These are phyloP conservation scores for Ectemnius cavifrons DNA, from an alignment of 2,888 invertebrate species.

Conservation along the genomic window DNA sequence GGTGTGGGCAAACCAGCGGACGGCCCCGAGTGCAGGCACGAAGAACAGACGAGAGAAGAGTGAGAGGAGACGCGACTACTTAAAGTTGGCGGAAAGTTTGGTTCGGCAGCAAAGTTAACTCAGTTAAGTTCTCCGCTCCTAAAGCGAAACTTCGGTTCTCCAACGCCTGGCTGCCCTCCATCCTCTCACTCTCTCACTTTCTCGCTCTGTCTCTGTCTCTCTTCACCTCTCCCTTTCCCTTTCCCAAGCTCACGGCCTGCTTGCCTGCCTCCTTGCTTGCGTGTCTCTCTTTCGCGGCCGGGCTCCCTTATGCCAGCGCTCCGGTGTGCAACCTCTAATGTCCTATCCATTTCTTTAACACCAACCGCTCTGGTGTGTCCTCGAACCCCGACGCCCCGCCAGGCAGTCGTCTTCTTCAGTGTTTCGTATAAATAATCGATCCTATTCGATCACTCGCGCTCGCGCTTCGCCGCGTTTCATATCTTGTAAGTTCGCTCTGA, in stretches of 20 bases:
- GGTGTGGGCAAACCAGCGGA: conserved; percentile 47
- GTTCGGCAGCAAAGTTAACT: conserved; percentile 78
- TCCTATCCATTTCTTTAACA: conserved; percentile 22
- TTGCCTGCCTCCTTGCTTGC: background rate
- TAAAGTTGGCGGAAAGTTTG: conserved; percentile 77
- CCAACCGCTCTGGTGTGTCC: background rate
- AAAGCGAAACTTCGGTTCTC: conserved; percentile 75
- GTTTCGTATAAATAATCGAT: conserved; percentile 53
- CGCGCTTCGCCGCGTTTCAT: conserved; percentile 13
- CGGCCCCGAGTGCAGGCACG: conserved; percentile 42
- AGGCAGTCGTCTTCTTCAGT: conserved; percentile 45
- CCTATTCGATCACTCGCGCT: conserved; percentile 22
- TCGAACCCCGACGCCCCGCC: background rate
- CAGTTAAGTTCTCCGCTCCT: conserved; percentile 76
- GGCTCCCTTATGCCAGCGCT: background rate
- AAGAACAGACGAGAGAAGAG: conserved; percentile 21
- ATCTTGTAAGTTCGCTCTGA: too few species aligned
- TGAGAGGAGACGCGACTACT: conserved; percentile 72
- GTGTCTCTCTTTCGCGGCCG: background rate
- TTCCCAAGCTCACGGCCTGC: conserved; percentile 7
- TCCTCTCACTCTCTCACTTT: conserved; percentile 32
- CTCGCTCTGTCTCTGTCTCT: conserved; percentile 17
- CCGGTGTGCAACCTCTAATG: conserved; percentile 19
- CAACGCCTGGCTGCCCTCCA: conserved; percentile 55
- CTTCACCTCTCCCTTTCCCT: conserved; percentile 27